Base-by-base conservation (phyloP, 2,113 vertebrate species). In the Rhagologus leucostigma region DNA sequence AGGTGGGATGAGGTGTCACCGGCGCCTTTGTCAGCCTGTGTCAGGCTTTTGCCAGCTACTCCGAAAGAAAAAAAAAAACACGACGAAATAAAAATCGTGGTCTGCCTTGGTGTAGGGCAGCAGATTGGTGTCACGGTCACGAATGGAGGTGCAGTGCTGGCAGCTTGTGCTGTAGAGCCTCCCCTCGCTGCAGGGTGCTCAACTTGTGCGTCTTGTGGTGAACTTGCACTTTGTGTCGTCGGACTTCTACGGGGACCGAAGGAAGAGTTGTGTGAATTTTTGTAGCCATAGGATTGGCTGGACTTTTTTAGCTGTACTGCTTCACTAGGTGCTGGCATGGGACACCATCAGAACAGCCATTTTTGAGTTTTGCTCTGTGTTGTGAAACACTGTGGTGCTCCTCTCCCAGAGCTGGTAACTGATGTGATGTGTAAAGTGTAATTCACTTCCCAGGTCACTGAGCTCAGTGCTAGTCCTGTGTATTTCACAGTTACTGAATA, bases 231-330 rank as follows among this genome's bases (percentile, higher is more conserved):
- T 22, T 0, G 5, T 24, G 55, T 24, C 7, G 2, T 24, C 17
- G 14, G 32, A 12, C 11, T 65, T 65, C 6, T 37, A 0, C 0
- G 19, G 52, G 42, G 3, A 19, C 41, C 8, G 13, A 2, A 3
- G 5, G 37, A 35, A 17, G n/a, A 44, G 22, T 6, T 57, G 23
- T 3, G 2, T 20, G 46, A 3, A 1, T 33, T 41, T 32, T 2
- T 35, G 1, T 13, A 27, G 52, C 14, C 11, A 0, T 7, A 5
- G 21, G 19, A 1, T 4, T 14, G 20, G 6, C 22, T 6, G 4
- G 26, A 2, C 9, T 41, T 46, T 0, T 1, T 39, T 6, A 17
- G 10, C 3, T 18, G 2, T 23, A 0, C 1, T 17, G 3, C 42
- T 80, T 37, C 1, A 1, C 1, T 21, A 3, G 29, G 2, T 2